phyloP scores from a whole-genome alignment of 2,113 vertebrate genomes.

The Montifringilla adamsi region DNA sequence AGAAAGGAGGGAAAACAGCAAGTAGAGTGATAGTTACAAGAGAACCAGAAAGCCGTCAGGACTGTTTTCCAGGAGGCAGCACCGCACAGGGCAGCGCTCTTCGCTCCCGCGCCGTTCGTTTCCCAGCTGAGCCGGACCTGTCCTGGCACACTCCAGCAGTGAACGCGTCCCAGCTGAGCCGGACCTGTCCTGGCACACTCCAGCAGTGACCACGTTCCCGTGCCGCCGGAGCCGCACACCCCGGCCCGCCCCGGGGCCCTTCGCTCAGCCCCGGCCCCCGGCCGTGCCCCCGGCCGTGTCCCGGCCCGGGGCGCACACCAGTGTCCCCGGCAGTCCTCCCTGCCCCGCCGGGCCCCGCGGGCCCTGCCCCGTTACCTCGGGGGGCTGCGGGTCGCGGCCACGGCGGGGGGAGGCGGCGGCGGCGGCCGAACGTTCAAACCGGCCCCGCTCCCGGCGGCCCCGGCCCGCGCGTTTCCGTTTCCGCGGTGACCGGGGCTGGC shows the following conservation, averaged over 20 bases:
- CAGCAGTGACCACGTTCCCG: fast-evolving
- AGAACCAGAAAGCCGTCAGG: background rate
- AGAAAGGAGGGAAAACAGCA: background rate
- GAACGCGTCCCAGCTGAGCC: no score
- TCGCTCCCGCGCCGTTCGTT: fast-evolving
- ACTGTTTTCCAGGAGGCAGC: fast-evolving
- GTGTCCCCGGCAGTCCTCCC: background rate
- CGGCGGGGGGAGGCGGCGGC: background rate
- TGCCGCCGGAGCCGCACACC: background rate
- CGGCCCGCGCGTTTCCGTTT: background rate
- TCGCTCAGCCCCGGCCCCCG: background rate
- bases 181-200: fast-evolving
- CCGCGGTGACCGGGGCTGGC: background rate
- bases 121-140: no score
- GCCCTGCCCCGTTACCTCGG: background rate
- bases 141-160: fast-evolving
- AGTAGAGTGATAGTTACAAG: fast-evolving
- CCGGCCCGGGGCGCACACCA: background rate
- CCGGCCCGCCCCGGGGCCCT: background rate
- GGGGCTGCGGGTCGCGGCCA: background rate
- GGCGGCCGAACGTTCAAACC: background rate
- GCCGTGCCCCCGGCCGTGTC: background rate
- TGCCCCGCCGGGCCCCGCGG: background rate
- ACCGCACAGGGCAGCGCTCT: fast-evolving
- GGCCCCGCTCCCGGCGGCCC: background rate